phyloP scores from a whole-genome alignment of 1,140 invertebrate genomes.

The Meloidogyne chitwoodi region DNA sequence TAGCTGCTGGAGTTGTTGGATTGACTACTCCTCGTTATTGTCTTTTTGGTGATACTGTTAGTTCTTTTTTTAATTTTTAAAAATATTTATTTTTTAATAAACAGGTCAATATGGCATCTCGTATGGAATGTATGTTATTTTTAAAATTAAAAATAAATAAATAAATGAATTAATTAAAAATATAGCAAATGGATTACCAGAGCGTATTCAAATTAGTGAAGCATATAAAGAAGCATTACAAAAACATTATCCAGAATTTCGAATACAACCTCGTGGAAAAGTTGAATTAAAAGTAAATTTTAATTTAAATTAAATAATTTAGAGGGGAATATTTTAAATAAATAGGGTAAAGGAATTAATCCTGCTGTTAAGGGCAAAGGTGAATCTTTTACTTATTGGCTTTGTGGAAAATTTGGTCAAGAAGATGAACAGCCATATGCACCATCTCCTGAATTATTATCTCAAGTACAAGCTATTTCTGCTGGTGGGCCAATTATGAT shows the following conservation, averaged over 20 bases:
- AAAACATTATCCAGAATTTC: constrained; percentile 46
- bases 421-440: constrained; percentile 18
- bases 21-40: constrained; percentile 58
- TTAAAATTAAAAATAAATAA: neutral
- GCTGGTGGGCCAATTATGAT: neutral
- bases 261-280: constrained; percentile 27
- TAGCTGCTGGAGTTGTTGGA: constrained; percentile 61
- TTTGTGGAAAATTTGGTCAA: constrained; percentile 29
- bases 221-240: constrained; percentile 34
- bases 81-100: neutral
- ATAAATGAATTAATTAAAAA: neutral
- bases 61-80: neutral
- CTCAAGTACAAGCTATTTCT: constrained; percentile 7
- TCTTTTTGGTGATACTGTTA: constrained; percentile 84
- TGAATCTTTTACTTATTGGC: constrained; percentile 43
- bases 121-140: constrained; percentile 73
- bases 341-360: constrained; percentile 22
- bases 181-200: constrained; percentile 70
- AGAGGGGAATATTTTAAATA: neutral
- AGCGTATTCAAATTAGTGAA: constrained; percentile 49
- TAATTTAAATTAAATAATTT: constrained; percentile 8
- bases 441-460: constrained; percentile 11
- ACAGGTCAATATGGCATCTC: constrained; percentile 28
- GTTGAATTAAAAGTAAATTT: constrained; percentile 41
- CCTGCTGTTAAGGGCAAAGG: constrained; percentile 39